phyloP scores from a whole-genome alignment of 2,888 invertebrate genomes.

The Argyra leucocephala region DNA sequence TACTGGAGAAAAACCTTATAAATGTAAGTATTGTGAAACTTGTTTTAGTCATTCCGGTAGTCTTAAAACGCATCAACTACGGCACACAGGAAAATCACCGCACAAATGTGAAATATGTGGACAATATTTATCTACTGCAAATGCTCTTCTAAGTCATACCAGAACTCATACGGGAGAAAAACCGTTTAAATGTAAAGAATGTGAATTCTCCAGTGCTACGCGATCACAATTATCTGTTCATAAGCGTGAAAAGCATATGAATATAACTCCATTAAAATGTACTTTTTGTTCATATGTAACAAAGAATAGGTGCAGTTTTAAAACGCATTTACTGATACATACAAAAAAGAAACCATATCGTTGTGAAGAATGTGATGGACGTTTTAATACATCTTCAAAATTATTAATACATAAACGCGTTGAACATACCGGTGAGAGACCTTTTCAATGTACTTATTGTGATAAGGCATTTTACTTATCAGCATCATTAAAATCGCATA shows the following conservation, averaged over 20 bases:
- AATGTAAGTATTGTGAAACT: neutral
- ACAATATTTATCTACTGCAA: neutral
- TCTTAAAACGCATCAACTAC: neutral
- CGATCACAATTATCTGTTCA: neutral
- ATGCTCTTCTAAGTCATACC: neutral
- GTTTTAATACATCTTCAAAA: neutral
- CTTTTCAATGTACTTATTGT: neutral
- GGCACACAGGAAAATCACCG: conserved; percentile 71
- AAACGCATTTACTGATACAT: neutral
- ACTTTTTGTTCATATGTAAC: neutral
- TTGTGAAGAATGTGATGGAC: neutral
- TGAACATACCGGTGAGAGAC: neutral
- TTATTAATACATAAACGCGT: neutral
- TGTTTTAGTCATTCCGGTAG: neutral
- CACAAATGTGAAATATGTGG: conserved; percentile 71
- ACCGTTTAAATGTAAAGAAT: conserved; percentile 36
- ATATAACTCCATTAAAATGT: neutral
- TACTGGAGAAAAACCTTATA: neutral
- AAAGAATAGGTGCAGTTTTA: neutral
- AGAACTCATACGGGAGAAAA: conserved; percentile 40
- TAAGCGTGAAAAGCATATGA: neutral
- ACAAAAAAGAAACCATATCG: neutral
- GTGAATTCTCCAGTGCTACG: conserved; percentile 22
- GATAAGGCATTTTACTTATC: neutral
- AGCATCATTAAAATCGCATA: neutral